Percentiles rank a stretch among this genome's conserved stretches.
Evolutionary conservation across 2,113 vertebrate genomes (phyloP).

Genomic region (Syngnathus typhle): DNA sequence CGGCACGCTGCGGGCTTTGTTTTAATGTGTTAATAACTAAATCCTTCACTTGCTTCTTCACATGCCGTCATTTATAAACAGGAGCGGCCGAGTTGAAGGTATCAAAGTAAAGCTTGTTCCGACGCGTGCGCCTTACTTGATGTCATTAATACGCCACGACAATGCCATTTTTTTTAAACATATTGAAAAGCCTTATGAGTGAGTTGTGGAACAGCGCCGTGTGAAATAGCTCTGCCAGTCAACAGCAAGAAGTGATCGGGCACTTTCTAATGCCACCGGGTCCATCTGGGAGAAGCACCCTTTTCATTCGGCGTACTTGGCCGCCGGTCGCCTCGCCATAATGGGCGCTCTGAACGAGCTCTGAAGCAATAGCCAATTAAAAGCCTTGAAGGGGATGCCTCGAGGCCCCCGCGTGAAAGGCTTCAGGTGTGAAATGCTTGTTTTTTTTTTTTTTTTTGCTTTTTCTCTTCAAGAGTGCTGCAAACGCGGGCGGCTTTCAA

Average conservation of each 20-base stretch:
- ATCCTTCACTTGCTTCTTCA: constrained; percentile 46
- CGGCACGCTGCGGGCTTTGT: constrained; percentile 56
- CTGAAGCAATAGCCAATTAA: constrained; percentile 99
- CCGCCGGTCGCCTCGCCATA: constrained; percentile 84
- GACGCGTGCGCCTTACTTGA: constrained; percentile 3
- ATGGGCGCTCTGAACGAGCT: constrained; percentile 89
- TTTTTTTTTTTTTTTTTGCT: constrained; percentile 50
- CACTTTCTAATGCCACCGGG: constrained; percentile 75
- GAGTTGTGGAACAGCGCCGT: constrained; percentile 27
- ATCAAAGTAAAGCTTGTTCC: constrained; percentile 2
- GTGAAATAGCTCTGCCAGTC: constrained; percentile 69
- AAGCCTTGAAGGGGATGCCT: constrained; percentile 97
- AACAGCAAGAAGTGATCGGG: constrained; percentile 82
- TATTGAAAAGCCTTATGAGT: constrained; percentile 7
- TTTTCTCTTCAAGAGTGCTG: constrained; percentile 84
- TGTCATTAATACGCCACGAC: constrained; percentile 15
- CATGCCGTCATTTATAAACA: constrained; percentile 43
- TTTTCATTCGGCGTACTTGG: constrained; percentile 91
- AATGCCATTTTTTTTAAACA: neutral
- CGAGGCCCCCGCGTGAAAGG: constrained; percentile 86
- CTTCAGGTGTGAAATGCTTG: constrained; percentile 99
- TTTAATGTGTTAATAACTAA: constrained; percentile 49
- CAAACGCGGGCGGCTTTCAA: constrained; percentile 98
- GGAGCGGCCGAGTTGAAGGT: constrained; percentile 10
- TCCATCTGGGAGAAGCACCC: constrained; percentile 85